A percentile compares a stretch with the other conserved stretches of the same genome.
Conservation (phyloP, 2,888 invertebrate genomes). For the Drosophila helvetica region DNA sequence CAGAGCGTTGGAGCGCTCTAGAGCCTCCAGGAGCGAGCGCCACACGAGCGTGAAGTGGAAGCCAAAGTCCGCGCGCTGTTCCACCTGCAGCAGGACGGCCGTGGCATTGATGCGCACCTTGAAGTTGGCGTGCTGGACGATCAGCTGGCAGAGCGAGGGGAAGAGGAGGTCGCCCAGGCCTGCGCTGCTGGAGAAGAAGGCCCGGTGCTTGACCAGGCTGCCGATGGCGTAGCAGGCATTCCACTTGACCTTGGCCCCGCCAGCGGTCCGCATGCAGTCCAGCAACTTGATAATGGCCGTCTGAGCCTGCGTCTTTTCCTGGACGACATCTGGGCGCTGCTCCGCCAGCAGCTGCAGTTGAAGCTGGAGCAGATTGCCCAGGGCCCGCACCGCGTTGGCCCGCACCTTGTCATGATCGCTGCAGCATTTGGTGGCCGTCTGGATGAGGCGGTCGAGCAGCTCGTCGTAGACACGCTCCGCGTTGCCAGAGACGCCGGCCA, state of each 20-base stretch:
- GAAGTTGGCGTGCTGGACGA: constrained; percentile 91
- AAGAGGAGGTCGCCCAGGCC: constrained; percentile 84
- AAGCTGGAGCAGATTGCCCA: constrained; percentile 91
- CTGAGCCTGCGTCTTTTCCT: constrained; percentile 69
- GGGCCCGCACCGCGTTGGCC: constrained; percentile 89
- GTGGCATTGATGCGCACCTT: constrained; percentile 96
- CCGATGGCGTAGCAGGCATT: constrained; percentile 95
- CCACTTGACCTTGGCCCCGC: constrained; percentile 95
- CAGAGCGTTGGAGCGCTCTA: constrained; percentile 91
- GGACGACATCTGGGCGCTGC: constrained; percentile 84
- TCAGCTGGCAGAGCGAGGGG: constrained; percentile 87
- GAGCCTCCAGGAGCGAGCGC: constrained; percentile 89
- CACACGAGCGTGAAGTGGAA: constrained; percentile 87
- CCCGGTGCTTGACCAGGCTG: constrained; percentile 88
- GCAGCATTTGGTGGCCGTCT: constrained; percentile 87
- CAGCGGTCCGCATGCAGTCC: constrained; percentile 88
- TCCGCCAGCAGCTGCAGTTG: constrained; percentile 82
- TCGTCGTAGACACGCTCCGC: constrained; percentile 88
- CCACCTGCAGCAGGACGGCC: constrained; percentile 88
- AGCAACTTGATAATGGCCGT: constrained; percentile 88
- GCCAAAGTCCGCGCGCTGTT: constrained; percentile 87
- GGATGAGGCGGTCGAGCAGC: constrained; percentile 88
- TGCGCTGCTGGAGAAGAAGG: constrained; percentile 69
- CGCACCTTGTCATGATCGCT: constrained; percentile 91
- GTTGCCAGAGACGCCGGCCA: constrained; percentile 81